A percentile compares a stretch with the other conserved stretches of the same genome.
Conservation (phyloP, 2,888 invertebrate species). For the Geotrupes spiniger region DNA sequence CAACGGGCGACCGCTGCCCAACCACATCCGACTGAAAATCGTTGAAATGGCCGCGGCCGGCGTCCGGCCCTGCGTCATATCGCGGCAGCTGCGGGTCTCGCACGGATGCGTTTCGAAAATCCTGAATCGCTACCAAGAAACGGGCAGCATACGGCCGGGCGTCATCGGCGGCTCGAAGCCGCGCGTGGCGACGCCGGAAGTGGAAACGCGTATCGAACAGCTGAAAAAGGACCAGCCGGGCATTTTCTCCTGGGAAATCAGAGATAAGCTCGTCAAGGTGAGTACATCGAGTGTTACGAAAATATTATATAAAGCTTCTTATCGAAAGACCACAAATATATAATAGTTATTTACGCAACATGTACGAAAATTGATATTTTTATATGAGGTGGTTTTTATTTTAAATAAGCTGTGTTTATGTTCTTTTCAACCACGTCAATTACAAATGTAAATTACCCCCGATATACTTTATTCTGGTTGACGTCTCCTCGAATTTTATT, state of each 20-base stretch:
- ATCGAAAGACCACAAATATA: no score
- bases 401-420: no score
- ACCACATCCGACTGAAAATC: slow-evolving; percentile 91
- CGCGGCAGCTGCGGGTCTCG: slow-evolving; percentile 90
- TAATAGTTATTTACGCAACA: no score
- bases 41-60: slow-evolving; percentile 96
- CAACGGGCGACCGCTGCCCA: slow-evolving; percentile 94
- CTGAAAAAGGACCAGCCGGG: slow-evolving; percentile 90
- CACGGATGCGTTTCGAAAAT: slow-evolving; percentile 99
- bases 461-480: no score
- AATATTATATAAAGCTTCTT: no score
- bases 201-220: slow-evolving; percentile 87
- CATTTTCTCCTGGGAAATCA: slow-evolving; percentile 94
- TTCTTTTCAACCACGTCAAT: no score
- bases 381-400: no score
- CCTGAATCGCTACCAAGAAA: slow-evolving; percentile 91
- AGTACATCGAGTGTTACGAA: no score
- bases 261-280: slow-evolving; percentile 88
- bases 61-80: slow-evolving; percentile 93
- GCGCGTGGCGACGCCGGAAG: slow-evolving; percentile 89
- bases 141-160: slow-evolving; percentile 92
- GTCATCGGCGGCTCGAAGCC: slow-evolving; percentile 94
- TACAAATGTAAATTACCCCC: no score
- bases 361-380: no score
- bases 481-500: no score